Evolutionary conservation across 37 sponge, comb jelly and placozoan species (phyloP).

Genomic region (Chondrilla cf. caribensis): DNA sequence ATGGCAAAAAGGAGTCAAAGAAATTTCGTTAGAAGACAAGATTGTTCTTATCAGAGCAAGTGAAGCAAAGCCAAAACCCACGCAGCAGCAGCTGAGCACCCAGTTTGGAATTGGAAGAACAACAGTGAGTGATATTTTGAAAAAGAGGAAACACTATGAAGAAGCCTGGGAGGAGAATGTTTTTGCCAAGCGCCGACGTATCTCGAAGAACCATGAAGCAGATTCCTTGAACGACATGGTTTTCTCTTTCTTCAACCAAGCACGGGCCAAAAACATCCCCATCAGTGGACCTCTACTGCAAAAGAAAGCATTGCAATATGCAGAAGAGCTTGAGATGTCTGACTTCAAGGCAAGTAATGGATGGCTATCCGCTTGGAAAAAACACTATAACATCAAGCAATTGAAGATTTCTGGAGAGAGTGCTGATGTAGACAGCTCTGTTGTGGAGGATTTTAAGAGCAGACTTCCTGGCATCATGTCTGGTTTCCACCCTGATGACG

Average conservation of each 20-base stretch:
- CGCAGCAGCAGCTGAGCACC: not conserved
- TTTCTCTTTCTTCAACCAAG: not conserved
- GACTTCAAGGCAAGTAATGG: conserved; percentile 15
- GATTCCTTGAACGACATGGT: not conserved
- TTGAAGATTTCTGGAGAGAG: not conserved
- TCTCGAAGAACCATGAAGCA: not conserved
- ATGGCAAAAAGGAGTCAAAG: not conserved
- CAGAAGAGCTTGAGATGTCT: not conserved
- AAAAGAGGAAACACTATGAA: not conserved
- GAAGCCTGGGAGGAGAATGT: not conserved
- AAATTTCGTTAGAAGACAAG: not conserved
- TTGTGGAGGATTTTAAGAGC: not conserved
- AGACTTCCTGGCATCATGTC: not conserved
- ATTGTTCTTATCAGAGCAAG: conserved; percentile 1
- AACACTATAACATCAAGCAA: not conserved
- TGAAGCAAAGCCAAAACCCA: not conserved
- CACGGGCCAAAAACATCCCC: conserved; percentile 8
- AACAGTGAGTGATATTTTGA: not conserved
- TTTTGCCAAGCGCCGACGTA: not conserved
- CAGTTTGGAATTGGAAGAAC: conserved; percentile 15
- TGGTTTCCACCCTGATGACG: not conserved
- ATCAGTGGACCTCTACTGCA: conserved; percentile 17
- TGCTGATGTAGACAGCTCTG: not conserved
- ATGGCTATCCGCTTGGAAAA: conserved; percentile 18
- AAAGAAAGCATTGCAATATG: conserved; percentile 7